Percentiles rank a stretch among this genome's conserved stretches.
Conservation (phyloP, 2,888 invertebrate genomes). For the Polyommatus iphigenia region DNA sequence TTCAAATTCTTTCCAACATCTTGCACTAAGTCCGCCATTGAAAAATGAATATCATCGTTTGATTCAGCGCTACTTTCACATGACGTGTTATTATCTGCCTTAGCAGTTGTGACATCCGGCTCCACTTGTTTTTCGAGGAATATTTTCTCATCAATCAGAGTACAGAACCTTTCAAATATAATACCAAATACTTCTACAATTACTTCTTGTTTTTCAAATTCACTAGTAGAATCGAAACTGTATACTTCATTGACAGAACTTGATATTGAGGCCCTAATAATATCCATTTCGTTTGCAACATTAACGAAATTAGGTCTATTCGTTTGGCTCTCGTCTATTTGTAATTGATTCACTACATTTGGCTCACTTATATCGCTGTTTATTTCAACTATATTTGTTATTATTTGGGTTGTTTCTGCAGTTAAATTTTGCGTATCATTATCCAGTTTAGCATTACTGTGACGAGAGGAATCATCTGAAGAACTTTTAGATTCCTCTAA, state of each 20-base stretch:
- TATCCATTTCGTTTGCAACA: constrained; percentile 30
- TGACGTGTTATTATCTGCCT: constrained; percentile 30
- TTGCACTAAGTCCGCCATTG: constrained; percentile 61
- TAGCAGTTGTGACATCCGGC: constrained; percentile 33
- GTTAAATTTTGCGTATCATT: neutral
- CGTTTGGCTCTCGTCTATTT: neutral
- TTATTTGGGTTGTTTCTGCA: neutral
- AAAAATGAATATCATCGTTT: constrained; percentile 50
- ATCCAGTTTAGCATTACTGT: constrained; percentile 40
- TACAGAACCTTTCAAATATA: constrained; percentile 56
- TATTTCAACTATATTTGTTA: constrained; percentile 13
- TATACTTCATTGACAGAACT: constrained; percentile 53
- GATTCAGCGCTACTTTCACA: constrained; percentile 28
- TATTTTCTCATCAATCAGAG: constrained; percentile 35
- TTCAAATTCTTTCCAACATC: constrained; percentile 53
- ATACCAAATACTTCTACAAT: constrained; percentile 57
- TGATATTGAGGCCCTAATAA: constrained; percentile 42
- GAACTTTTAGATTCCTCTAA: constrained; percentile 73
- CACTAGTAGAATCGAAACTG: constrained; percentile 67
- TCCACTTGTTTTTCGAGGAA: neutral
- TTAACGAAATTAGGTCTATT: neutral
- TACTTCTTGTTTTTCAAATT: constrained; percentile 68
- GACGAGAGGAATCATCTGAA: constrained; percentile 59
- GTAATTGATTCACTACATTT: neutral
- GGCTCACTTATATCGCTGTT: neutral